Base-by-base conservation (phyloP, 2,888 invertebrate genomes). In the Apamea anceps region DNA sequence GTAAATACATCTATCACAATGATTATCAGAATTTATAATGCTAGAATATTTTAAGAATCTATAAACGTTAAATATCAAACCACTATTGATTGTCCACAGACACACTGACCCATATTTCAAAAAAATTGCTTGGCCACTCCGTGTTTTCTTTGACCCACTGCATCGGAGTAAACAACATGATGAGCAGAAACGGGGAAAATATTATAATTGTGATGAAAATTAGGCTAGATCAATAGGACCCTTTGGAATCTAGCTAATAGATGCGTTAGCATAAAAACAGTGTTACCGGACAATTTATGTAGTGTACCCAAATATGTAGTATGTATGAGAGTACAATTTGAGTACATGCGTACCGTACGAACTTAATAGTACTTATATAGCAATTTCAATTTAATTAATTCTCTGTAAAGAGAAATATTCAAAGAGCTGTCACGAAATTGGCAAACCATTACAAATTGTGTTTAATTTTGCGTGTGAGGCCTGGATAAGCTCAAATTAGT, bases 231-330 rank as follows among this genome's bases (percentile, higher is more conserved):
- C 68, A 25, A 73, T 85, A 65, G n/a, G 60, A 65, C 37, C 54
- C 15, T 74, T 71, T 81, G 60, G 45, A 70, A 54, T 21, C 6
- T 54, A 57, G 82, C 75, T 82, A 82, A 74, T 42, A 18, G 1
- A 28, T 60, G 13, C 8, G 45, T 62, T 60, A 28, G n/a, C 57
- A 37, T 67, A 65, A 60, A 70, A 81, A 85, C 74, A 82, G 71
- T 67, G 13, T 45, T 7, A 73, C 15, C 18, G 25, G 57, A 57
- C 57, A 32, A 45, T 42, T 4, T 32, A 32, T 32, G 32, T 57
- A 32, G 0, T 18, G 2, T 25, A 57, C 54, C 18, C 12, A 42
- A 77, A 54, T 7, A 42, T 37, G 15, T n/a, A 18, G 18, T 18
- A 57, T 0, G 10, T 57, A 37, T 0, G 2, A 8, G 48, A 32